A percentile compares a stretch with the other conserved stretches of the same genome.
Conservation (phyloP, 2,888 invertebrate species). For the Halictus ligatus region DNA sequence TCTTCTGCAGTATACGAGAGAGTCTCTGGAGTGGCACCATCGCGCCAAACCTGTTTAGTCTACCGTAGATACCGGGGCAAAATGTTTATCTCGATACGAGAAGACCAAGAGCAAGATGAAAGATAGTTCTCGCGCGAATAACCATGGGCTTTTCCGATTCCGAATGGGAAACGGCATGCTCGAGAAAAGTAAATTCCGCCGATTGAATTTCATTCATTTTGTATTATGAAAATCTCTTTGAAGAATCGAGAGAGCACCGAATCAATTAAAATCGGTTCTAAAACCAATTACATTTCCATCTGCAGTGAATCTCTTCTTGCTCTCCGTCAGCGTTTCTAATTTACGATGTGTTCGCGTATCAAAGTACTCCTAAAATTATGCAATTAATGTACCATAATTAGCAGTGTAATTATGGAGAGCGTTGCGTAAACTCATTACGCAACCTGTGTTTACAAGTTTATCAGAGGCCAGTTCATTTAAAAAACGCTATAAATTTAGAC, state of each 20-base stretch:
- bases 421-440: not conserved
- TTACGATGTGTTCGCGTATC: not conserved
- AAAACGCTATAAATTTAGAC: not conserved
- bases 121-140: not conserved
- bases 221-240: no score
- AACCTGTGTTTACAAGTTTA: not conserved
- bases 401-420: not conserved
- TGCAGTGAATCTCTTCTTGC: not conserved
- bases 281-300: not conserved
- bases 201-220: no score
- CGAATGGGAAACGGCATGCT: no score
- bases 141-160: no score
- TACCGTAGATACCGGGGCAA: not conserved
- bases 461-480: not conserved
- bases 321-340: not conserved
- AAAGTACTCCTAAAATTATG: not conserved
- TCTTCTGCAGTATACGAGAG: not conserved
- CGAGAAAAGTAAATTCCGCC: not conserved
- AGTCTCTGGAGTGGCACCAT: not conserved
- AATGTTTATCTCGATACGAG: not conserved
- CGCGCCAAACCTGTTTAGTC: not conserved
- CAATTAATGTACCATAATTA: not conserved
- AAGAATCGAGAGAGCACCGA: no score
- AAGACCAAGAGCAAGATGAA: not conserved
- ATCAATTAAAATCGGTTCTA: not conserved